Base-by-base conservation (phyloP, 1,140 invertebrate genomes). In the Paraescarpia echinospica region DNA sequence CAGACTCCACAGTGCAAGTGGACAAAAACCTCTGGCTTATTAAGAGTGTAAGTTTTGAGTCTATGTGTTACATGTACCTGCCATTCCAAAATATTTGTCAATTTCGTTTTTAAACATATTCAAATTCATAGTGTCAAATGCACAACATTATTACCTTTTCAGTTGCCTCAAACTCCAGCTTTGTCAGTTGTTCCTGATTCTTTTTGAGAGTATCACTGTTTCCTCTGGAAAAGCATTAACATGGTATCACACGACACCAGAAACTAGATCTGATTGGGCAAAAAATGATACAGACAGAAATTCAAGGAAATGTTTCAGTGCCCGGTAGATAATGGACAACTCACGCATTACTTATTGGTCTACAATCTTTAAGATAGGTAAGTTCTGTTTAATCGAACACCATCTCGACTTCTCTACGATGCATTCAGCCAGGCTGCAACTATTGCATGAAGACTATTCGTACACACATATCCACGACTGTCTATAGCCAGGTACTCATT, bases 121-220 rank as follows among this genome's bases (percentile, higher is more conserved):
- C 33, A 35, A n/a, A 89, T 31, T n/a, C n/a, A n/a, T n/a, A n/a
- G n/a, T n/a, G n/a, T 93, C 41, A 41, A 12, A 12, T 41, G 41
- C 4, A 6, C 12, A 41, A 6, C 12, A 41, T 41, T 12, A 41
- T 12, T 4, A 96, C 96, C 94, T 98, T 98, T 96, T 99, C 99
- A 93, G 99, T 99, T 95, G 98, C 98, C 96, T 99, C 98, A 41
- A 99, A 97, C 96, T 99, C 99, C 93, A 99, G 96, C 96, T 99
- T 99, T 35, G 97, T 97, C 31, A 99, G 96, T 96, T 99, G 99
- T 93, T 98, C 97, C 89, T 99, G 94, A 91, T 97, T 97, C 94
- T 99, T 99, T 96, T 98, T 98, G 18, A 33, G 34, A 89, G 4
- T 18, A 89, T 4, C 89, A 89, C 18, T 8, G 34, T 89, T 89